A percentile compares a stretch with the other conserved stretches of the same genome.
These are phyloP conservation scores for Vannuccia rotundouncinata DNA, from an alignment of 2,888 invertebrate species.

Conservation along the genomic window DNA sequence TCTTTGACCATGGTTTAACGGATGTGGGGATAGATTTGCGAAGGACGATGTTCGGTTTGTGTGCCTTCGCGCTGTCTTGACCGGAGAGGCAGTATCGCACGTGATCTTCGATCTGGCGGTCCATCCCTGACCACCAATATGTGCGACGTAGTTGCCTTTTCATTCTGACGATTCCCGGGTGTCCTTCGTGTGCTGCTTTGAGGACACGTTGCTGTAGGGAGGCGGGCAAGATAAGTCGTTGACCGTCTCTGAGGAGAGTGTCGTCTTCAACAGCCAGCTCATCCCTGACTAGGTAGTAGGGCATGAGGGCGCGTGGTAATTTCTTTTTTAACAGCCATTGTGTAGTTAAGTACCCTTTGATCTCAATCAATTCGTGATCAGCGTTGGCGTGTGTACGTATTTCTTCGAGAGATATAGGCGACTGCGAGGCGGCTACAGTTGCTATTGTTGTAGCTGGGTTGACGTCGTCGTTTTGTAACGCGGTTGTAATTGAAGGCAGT, in stretches of 20 bases:
- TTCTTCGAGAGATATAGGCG: neutral
- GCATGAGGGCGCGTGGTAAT: neutral
- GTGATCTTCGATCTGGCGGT: neutral
- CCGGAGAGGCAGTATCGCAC: slow-evolving; percentile 11
- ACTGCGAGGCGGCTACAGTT: neutral
- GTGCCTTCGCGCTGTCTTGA: neutral
- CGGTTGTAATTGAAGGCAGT: neutral
- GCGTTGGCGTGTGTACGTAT: slow-evolving; percentile 9
- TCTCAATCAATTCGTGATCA: neutral
- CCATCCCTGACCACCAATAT: slow-evolving; percentile 33
- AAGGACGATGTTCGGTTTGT: neutral
- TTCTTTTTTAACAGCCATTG: neutral
- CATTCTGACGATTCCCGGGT: slow-evolving; percentile 24
- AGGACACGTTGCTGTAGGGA: neutral
- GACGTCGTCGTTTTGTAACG: neutral
- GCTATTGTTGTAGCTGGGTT: neutral
- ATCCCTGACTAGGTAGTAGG: slow-evolving; percentile 2
- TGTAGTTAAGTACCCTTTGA: neutral
- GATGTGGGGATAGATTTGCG: neutral
- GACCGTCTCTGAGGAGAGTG: neutral
- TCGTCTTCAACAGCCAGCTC: slow-evolving; percentile 27
- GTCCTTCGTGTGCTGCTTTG: slow-evolving; percentile 23
- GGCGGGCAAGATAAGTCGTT: neutral
- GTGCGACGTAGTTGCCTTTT: slow-evolving; percentile 11
- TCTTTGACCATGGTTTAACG: slow-evolving; percentile 18